Percentiles rank a stretch among this genome's conserved stretches.
Conservation (phyloP, 1,140 invertebrate species). For the Chlorops oryzae region DNA sequence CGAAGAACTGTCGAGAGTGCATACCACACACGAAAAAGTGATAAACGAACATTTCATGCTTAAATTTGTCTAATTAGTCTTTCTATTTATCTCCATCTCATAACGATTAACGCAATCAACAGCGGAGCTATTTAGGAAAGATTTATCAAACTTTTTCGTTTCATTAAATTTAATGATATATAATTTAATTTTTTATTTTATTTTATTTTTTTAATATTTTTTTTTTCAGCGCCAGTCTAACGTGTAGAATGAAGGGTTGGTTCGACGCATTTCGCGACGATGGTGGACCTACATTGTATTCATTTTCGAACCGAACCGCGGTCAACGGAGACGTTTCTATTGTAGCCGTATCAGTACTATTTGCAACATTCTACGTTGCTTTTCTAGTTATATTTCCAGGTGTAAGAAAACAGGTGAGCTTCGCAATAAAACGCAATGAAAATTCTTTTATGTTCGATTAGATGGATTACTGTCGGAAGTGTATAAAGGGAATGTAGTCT, state of each 20-base stretch:
- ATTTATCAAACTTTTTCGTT: too few species aligned
- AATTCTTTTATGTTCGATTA: too few species aligned
- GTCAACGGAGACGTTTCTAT: constrained; percentile 85
- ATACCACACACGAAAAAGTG: too few species aligned
- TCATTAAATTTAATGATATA: background rate
- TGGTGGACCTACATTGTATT: constrained; percentile 88
- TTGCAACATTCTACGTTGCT: constrained; percentile 82
- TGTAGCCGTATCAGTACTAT: constrained; percentile 78
- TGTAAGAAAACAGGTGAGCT: constrained; percentile 83
- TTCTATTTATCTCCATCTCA: too few species aligned
- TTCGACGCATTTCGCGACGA: constrained; percentile 89
- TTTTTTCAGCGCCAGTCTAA: constrained; percentile 3
- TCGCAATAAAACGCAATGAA: too few species aligned
- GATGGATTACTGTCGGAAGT: too few species aligned
- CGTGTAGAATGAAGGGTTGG: constrained; percentile 73
- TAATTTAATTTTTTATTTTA: background rate
- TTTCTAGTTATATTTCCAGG: constrained; percentile 92
- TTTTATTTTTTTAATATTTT: background rate
- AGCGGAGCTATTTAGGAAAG: too few species aligned
- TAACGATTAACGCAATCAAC: too few species aligned
- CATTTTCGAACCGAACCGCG: constrained; percentile 83
- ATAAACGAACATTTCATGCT: too few species aligned
- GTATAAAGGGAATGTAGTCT: too few species aligned
- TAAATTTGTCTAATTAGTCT: too few species aligned
- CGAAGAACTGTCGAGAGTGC: too few species aligned